Percentiles rank a stretch among this genome's conserved stretches.
Evolutionary conservation across 2,888 invertebrate genomes (phyloP).

Genomic region (Caradrina kadenii): DNA sequence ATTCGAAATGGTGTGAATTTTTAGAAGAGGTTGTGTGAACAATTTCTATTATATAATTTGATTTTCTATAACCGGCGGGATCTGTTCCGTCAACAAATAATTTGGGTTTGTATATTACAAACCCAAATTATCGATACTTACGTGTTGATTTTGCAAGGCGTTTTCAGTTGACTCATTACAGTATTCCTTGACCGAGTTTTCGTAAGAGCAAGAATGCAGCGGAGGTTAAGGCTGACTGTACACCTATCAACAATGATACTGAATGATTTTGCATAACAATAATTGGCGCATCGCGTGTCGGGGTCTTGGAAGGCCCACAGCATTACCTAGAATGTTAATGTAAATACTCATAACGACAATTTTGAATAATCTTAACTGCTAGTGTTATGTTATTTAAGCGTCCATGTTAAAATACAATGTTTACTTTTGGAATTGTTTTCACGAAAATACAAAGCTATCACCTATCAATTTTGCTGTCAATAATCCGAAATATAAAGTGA

Average conservation of each 20-base stretch:
- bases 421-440: neutral
- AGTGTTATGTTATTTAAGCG: neutral
- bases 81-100: too few species aligned
- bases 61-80: too few species aligned
- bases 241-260: constrained; percentile 20
- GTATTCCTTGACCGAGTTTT: constrained; percentile 51
- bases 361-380: neutral
- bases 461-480: constrained; percentile 10
- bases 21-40: too few species aligned
- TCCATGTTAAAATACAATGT: neutral
- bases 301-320: neutral
- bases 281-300: constrained; percentile 31
- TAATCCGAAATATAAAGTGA: constrained; percentile 10
- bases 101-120: neutral
- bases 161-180: constrained; percentile 59
- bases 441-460: neutral
- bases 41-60: too few species aligned
- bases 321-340: constrained; percentile 10
- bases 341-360: neutral
- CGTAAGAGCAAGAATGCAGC: constrained; percentile 41
- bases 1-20: too few species aligned
- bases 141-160: constrained; percentile 23
- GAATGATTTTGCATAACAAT: constrained; percentile 28
- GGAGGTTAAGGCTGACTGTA: constrained; percentile 43
- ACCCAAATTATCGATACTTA: constrained; percentile 7